A percentile compares a stretch with the other conserved stretches of the same genome.
Evolutionary conservation across 2,888 invertebrate genomes (phyloP).

Genomic region (Drosophila kambysellisi): DNA sequence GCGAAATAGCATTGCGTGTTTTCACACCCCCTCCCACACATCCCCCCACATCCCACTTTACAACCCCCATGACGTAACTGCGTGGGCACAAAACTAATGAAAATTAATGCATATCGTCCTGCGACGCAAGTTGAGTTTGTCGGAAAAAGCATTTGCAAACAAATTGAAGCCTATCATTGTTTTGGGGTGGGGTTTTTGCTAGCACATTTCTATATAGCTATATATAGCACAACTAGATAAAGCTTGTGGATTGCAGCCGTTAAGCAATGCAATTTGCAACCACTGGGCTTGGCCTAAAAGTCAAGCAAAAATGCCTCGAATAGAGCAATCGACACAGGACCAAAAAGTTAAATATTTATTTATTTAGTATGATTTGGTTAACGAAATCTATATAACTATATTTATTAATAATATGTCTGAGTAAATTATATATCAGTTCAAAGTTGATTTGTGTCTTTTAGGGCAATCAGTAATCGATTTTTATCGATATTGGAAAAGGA

Average conservation of each 20-base stretch:
- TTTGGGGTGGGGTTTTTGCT: not conserved
- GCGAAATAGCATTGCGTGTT: slow-evolving; percentile 23
- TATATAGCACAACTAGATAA: slow-evolving; percentile 24
- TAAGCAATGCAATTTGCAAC: not conserved
- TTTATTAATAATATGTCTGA: no score
- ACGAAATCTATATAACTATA: no score
- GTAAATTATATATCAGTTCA: no score
- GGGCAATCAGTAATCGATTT: not conserved
- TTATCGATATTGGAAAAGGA: not conserved
- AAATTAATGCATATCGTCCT: slow-evolving; percentile 55
- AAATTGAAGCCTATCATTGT: slow-evolving; percentile 55
- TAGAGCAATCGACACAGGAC: not conserved
- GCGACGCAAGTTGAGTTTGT: not conserved
- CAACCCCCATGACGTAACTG: slow-evolving; percentile 11
- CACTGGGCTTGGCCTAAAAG: not conserved
- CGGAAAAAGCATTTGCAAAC: slow-evolving; percentile 38
- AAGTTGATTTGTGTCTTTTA: no score
- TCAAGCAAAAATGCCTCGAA: not conserved
- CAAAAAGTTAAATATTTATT: not conserved
- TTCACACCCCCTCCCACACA: not conserved
- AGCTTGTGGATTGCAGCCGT: slow-evolving; percentile 33
- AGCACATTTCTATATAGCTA: not conserved
- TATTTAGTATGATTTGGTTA: no score
- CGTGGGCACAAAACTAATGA: slow-evolving; percentile 54
- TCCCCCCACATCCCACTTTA: not conserved